Percentiles rank a stretch among this genome's conserved stretches.
Evolutionary conservation across 2,888 invertebrate genomes (phyloP).

Genomic region (Cylindroiulus punctatus): DNA sequence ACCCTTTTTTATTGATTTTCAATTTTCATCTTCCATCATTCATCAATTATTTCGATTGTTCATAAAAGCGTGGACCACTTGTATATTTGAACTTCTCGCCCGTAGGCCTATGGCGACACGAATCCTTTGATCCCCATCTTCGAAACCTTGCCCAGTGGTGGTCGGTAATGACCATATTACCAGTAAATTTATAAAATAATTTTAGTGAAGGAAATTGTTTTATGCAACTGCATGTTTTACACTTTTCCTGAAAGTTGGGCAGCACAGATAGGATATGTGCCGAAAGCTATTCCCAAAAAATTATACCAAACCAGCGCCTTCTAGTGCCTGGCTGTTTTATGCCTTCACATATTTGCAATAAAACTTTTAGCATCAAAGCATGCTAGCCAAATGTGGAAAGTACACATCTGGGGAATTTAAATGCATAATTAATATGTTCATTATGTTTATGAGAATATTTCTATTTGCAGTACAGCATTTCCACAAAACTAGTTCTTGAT

Average conservation of each 20-base stretch:
- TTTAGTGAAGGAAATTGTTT: not conserved
- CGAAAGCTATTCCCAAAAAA: not conserved
- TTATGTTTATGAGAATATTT: not conserved
- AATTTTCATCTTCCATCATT: constrained; percentile 15
- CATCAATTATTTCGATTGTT: constrained; percentile 4
- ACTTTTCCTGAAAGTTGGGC: not conserved
- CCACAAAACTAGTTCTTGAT: not conserved
- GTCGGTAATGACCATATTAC: not conserved
- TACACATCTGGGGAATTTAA: not conserved
- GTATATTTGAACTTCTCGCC: not conserved
- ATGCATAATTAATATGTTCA: constrained; percentile 13
- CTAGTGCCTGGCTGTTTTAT: not conserved
- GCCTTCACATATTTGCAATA: not conserved
- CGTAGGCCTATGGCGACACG: not conserved
- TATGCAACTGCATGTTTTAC: not conserved
- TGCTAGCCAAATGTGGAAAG: not conserved
- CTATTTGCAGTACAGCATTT: not conserved
- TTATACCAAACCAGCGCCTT: not conserved
- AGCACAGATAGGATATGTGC: too few relatives aligned
- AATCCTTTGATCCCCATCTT: not conserved
- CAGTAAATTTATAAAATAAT: not conserved
- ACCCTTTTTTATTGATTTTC: constrained; percentile 23
- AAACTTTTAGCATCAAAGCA: not conserved
- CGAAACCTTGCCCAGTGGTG: not conserved
- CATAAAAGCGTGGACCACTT: constrained; percentile 42